phyloP scores from a whole-genome alignment of 1,140 invertebrate species.

The Oncopeltus fasciatus region DNA sequence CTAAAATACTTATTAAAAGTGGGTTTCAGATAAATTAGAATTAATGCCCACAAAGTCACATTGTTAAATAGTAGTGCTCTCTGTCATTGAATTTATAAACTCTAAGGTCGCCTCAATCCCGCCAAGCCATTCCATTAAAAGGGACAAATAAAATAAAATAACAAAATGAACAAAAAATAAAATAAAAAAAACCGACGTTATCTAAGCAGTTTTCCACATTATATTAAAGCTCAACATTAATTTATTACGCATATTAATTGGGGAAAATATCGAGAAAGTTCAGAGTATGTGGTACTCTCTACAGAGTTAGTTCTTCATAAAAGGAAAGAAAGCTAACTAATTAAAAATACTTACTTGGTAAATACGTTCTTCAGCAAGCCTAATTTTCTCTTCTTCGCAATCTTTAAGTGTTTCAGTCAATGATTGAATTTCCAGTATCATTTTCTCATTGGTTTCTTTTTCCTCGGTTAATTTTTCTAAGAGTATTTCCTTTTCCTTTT shows the following conservation, averaged over 20 bases:
- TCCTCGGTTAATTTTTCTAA: neutral
- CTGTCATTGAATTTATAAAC: too few species aligned
- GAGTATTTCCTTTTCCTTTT: neutral
- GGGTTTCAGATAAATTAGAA: too few species aligned
- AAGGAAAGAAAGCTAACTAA: too few species aligned
- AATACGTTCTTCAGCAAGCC: neutral
- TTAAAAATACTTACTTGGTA: neutral
- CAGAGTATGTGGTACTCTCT: neutral
- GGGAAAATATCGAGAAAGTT: neutral
- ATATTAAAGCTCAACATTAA: neutral
- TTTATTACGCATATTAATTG: neutral
- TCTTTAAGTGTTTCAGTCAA: constrained; percentile 4
- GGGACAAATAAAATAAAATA: too few species aligned
- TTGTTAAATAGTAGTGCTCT: too few species aligned
- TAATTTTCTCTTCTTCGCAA: constrained; percentile 1
- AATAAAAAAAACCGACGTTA: neutral
- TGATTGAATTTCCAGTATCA: neutral
- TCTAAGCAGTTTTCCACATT: neutral
- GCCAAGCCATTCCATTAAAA: too few species aligned
- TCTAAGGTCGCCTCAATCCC: too few species aligned
- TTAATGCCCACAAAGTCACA: too few species aligned
- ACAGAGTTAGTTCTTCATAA: too few species aligned
- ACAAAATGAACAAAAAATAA: too few species aligned
- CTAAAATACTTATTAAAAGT: too few species aligned
- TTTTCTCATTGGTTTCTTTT: neutral